Evolutionary conservation across 2,113 vertebrate species (phyloP).

Genomic region (Antigone vipio): DNA sequence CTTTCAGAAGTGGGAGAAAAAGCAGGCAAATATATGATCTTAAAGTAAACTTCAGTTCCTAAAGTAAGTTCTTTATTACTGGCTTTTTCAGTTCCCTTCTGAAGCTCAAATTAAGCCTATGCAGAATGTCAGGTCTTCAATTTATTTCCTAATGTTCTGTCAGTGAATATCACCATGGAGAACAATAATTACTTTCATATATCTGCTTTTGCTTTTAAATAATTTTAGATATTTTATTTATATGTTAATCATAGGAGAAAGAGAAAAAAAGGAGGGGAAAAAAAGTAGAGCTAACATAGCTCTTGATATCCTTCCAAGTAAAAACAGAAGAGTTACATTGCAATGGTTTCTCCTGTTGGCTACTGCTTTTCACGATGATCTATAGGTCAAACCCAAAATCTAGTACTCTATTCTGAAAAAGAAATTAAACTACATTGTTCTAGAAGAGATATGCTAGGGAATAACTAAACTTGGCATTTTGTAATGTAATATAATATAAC

Average conservation of each 20-base stretch:
- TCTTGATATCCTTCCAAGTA: not conserved
- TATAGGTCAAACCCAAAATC: not conserved
- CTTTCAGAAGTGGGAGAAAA: not conserved
- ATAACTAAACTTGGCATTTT: not conserved
- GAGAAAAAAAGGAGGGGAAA: accelerated
- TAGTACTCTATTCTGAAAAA: not conserved
- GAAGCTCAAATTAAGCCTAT: not conserved
- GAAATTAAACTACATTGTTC: not conserved
- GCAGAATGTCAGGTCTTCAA: not conserved
- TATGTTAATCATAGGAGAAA: not conserved
- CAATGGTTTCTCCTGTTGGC: not conserved
- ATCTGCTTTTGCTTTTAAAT: not conserved
- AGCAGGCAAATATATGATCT: not conserved
- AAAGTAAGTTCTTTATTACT: not conserved
- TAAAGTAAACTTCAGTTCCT: not conserved
- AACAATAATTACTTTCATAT: not conserved
- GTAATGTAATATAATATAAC: not conserved
- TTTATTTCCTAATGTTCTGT: not conserved
- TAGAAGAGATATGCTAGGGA: not conserved
- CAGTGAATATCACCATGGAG: not conserved
- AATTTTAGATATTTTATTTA: not conserved
- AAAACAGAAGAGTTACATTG: not conserved
- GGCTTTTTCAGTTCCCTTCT: not conserved
- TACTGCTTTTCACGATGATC: not conserved
- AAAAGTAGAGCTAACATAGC: not conserved